Evolutionary conservation across 1,140 invertebrate species (phyloP).

Genomic region (Drosophila punjabiensis): DNA sequence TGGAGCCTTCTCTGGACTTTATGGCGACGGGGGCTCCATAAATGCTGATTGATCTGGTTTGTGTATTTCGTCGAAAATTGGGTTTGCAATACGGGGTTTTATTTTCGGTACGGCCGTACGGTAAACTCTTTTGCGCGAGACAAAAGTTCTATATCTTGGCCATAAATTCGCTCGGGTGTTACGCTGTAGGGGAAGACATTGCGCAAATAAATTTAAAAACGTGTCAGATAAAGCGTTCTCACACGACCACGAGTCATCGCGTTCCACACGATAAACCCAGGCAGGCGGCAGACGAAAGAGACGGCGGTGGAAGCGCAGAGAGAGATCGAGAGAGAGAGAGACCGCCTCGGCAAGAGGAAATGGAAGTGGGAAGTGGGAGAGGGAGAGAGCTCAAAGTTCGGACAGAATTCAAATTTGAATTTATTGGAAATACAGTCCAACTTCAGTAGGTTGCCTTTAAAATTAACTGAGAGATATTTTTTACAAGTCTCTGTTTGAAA

Average conservation of each 20-base stretch:
- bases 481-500: not conserved
- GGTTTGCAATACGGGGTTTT: conserved; percentile 15
- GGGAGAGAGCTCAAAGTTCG: conserved; percentile 51
- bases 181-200: conserved; percentile 47
- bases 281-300: conserved; percentile 25
- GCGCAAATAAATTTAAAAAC: conserved; percentile 75
- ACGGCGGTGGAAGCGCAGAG: not conserved
- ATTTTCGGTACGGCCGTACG: conserved; percentile 9
- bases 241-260: conserved; percentile 57
- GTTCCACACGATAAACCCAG: conserved; percentile 24
- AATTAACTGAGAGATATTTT: not conserved
- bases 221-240: conserved; percentile 73
- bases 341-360: conserved; percentile 19
- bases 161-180: conserved; percentile 49
- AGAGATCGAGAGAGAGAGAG: conserved; percentile 18
- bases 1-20: conserved; percentile 25
- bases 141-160: conserved; percentile 54
- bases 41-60: conserved; percentile 54
- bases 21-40: conserved; percentile 34
- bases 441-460: conserved; percentile 6
- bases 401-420: conserved; percentile 35
- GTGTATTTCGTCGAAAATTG: conserved; percentile 24
- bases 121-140: conserved; percentile 33
- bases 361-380: conserved; percentile 14
- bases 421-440: conserved; percentile 35